Conservation (phyloP, 2,797 vertebrate genomes). For the Channa striata region DNA sequence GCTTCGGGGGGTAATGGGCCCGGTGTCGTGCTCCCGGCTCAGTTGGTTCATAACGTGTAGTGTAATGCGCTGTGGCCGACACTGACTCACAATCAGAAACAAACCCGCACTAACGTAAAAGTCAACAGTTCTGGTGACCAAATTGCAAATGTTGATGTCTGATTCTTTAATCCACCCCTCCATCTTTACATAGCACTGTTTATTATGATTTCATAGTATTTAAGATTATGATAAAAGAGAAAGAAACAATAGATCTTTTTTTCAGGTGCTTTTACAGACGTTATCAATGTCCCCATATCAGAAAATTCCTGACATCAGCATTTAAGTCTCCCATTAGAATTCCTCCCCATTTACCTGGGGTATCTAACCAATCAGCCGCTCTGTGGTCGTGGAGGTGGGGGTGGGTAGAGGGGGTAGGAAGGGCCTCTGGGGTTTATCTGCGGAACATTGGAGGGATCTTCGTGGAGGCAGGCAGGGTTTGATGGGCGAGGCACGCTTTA, state of each 20-base stretch:
- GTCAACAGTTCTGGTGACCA: constrained; percentile 53
- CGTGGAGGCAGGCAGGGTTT: constrained; percentile 78
- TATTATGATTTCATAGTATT: background rate
- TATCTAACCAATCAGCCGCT: constrained; percentile 76
- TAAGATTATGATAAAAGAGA: constrained; percentile 18
- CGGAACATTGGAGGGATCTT: constrained; percentile 80
- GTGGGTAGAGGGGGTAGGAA: constrained; percentile 56
- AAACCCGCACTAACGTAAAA: constrained; percentile 51
- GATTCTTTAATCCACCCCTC: constrained; percentile 29
- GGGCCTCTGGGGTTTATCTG: constrained; percentile 81
- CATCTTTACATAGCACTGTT: constrained; percentile 9
- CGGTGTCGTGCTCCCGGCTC: constrained; percentile 19
- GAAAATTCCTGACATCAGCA: constrained; percentile 73
- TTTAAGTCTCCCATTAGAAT: constrained; percentile 70
- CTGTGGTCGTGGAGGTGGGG: constrained; percentile 68
- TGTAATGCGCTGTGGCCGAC: constrained; percentile 44
- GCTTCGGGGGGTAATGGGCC: constrained; percentile 38
- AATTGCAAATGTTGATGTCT: constrained; percentile 39
- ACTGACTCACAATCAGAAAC: constrained; percentile 40
- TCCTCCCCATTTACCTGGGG: constrained; percentile 73
- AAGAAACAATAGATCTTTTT: constrained; percentile 29
- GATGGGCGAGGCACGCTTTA: constrained; percentile 81
- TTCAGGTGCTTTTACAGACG: constrained; percentile 34
- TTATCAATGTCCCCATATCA: constrained; percentile 56
- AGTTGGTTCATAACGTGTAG: constrained; percentile 53